Evolutionary conservation across 2,797 vertebrate species (phyloP), one percentile per base, ranked within the genome.

Genomic region (Gambelia wislizenii): DNA sequence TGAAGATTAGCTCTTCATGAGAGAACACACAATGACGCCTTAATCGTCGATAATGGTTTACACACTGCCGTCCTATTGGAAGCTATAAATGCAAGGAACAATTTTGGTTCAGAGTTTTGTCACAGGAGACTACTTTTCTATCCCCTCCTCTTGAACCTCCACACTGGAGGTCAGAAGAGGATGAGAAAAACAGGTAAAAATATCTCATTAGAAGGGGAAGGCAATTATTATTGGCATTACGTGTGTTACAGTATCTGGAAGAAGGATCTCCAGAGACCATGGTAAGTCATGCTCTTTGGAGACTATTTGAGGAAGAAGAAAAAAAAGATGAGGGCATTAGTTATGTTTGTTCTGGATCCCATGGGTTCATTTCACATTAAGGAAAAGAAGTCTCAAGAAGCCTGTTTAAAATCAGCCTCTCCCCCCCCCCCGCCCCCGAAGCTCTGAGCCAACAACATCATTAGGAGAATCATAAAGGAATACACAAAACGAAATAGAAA

Each of bases 21-120:
- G 99, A 99, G 96, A 99, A 99, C 16, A 99, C 99, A 42, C 99
- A 99, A 92, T 99, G 98, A 30, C 99, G 98, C 42, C 98, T 98
- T 27, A 99, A 97, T 2, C 98, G 97, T 0, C 99, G 97, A 94
- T 99, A 99, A 95, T 99, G 99, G 44, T 97, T 98, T 72, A 99
- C 99, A 90, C 98, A 99, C 95, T 99, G 99, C 61, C 99, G 98
- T 2, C 99, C 99, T 92, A 99, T 96, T 0, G 99, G 99, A 83
- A 99, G 96, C 99, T 99, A 89, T 77, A 76, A 52, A 77, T 16
- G 89, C 54, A 27, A 89, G 89, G n/a, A 89, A 42, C 82, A 56
- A 6, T 42, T 77, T 76, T 61, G 22, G 16, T 86, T 39, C 80
- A 80, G n/a, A 59, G 33, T 44, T 39, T 59, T 0, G 0, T 39